Evolutionary conservation across 1,140 invertebrate species (phyloP).

Genomic region (Achroia grisella): DNA sequence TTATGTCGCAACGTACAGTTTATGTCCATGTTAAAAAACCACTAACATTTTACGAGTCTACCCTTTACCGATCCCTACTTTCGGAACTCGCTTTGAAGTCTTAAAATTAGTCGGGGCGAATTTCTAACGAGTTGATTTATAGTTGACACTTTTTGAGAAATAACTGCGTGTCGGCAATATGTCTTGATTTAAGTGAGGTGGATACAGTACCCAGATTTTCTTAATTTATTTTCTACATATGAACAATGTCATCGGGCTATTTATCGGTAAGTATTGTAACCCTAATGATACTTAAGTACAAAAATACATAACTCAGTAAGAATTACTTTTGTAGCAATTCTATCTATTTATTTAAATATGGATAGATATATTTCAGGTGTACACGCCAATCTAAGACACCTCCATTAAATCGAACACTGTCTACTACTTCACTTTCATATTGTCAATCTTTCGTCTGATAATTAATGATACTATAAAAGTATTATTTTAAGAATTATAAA

Average conservation of each 20-base stretch:
- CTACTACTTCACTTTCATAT: too few relatives aligned
- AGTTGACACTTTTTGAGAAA: conserved; percentile 49
- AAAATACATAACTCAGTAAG: too few relatives aligned
- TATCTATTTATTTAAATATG: too few relatives aligned
- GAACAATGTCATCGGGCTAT: conserved; percentile 24
- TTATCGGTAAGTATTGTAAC: too few relatives aligned
- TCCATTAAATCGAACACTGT: too few relatives aligned
- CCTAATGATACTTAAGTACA: too few relatives aligned
- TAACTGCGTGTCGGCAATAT: conserved; percentile 46
- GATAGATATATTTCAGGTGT: too few relatives aligned
- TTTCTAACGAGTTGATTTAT: conserved; percentile 63
- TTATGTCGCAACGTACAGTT: not conserved
- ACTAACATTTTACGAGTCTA: conserved; percentile 16
- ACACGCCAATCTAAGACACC: too few relatives aligned
- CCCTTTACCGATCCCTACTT: conserved; percentile 19
- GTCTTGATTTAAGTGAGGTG: conserved; percentile 61
- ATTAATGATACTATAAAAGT: too few relatives aligned
- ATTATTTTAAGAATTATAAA: too few relatives aligned
- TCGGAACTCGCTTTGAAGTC: conserved; percentile 48
- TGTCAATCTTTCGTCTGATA: too few relatives aligned
- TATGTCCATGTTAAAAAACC: conserved; percentile 13
- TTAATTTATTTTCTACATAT: conserved; percentile 50
- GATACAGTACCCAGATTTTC: conserved; percentile 38
- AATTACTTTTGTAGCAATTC: too few relatives aligned
- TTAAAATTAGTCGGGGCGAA: conserved; percentile 49